Evolutionary conservation across 1,140 invertebrate genomes (phyloP).

Genomic region (Neodiprion fabricii): DNA sequence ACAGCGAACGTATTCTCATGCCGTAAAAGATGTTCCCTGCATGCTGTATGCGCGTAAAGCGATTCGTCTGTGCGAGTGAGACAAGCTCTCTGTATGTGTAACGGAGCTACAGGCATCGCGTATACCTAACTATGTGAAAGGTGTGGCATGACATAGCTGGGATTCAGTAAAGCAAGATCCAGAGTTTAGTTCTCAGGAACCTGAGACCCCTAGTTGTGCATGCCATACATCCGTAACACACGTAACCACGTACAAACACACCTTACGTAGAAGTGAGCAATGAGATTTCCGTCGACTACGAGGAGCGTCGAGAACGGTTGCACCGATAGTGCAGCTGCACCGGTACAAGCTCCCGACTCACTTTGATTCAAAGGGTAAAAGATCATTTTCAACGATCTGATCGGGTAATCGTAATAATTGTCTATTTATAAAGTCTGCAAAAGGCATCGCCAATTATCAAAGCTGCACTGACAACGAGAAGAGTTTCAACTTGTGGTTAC

Average conservation of each 20-base stretch:
- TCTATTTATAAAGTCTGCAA: no score
- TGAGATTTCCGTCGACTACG: not conserved
- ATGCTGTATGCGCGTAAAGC: not conserved
- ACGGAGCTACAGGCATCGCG: not conserved
- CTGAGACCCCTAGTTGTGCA: slow-evolving; percentile 24
- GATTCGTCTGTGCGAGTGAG: no score
- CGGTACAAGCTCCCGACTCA: not conserved
- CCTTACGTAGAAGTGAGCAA: slow-evolving; percentile 3
- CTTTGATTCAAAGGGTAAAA: not conserved
- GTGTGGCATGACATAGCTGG: slow-evolving; percentile 23
- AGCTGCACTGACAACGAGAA: no score
- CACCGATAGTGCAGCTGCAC: not conserved
- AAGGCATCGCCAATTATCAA: no score
- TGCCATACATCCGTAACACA: slow-evolving; percentile 20
- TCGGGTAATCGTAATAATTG: no score
- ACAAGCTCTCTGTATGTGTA: not conserved
- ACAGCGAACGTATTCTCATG: no score
- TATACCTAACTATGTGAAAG: slow-evolving; percentile 21
- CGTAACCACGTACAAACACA: not conserved
- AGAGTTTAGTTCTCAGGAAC: slow-evolving; percentile 30
- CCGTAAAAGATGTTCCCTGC: not conserved
- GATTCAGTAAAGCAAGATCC: slow-evolving; percentile 7
- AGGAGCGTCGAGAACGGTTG: no score
- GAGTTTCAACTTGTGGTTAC: no score
- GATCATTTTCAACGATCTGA: no score